phyloP scores from a whole-genome alignment of 2,113 vertebrate genomes.

The Martes martes region DNA sequence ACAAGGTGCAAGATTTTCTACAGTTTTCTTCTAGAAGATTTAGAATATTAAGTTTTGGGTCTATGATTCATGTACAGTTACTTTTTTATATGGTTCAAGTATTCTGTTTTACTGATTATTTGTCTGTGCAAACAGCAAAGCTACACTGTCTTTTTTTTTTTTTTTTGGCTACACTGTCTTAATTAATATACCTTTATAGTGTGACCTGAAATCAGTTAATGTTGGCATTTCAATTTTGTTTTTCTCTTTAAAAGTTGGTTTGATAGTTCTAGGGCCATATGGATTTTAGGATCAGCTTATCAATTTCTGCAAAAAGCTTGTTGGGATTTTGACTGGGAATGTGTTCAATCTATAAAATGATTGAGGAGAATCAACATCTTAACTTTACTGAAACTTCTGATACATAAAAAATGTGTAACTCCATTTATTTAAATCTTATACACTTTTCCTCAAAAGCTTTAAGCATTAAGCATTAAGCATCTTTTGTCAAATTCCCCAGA shows the following conservation, averaged over 20 bases:
- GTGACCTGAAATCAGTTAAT: not conserved
- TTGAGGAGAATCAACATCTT: not conserved
- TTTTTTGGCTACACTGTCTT: too few relatives aligned
- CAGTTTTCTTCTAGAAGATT: not conserved
- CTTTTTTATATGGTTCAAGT: not conserved
- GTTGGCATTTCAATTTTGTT: not conserved
- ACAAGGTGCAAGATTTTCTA: not conserved
- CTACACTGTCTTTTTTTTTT: too few relatives aligned
- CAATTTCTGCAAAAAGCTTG: not conserved
- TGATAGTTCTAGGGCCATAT: not conserved
- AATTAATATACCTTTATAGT: not conserved
- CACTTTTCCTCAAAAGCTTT: not conserved
- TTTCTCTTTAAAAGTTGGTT: not conserved
- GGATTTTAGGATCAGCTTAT: not conserved
- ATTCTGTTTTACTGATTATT: too few relatives aligned
- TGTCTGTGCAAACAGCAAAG: rapidly evolving
- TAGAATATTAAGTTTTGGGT: not conserved
- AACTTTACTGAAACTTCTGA: not conserved
- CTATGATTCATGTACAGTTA: not conserved
- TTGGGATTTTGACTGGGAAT: not conserved
- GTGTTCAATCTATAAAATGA: not conserved
- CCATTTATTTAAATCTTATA: not conserved
- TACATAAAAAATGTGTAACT: not conserved
- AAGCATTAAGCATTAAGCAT: not conserved
- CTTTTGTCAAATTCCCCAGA: not conserved